Percentiles rank a stretch among this genome's conserved stretches.
Conservation (phyloP, 30 jellyfish, hydroid and myxozoan genomes). For the Turritopsis dohrnii region DNA sequence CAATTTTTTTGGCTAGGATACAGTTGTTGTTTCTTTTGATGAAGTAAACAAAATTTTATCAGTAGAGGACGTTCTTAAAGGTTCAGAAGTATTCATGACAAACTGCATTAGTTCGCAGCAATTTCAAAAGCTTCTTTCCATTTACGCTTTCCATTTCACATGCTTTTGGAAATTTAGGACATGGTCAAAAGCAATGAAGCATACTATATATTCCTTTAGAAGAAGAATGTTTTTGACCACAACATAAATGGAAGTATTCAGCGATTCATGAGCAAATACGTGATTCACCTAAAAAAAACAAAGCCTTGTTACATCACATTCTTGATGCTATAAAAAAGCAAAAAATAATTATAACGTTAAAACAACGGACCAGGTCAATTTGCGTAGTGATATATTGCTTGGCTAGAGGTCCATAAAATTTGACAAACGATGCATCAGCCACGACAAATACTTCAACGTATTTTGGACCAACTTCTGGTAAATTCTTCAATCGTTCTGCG, state of each 20-base stretch:
- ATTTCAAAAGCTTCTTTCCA: no score
- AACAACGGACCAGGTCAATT: not conserved
- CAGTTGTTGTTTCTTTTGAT: no score
- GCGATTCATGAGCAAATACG: not conserved
- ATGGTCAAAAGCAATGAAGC: no score
- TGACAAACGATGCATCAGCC: slow-evolving; percentile 15
- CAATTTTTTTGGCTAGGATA: no score
- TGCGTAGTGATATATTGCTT: not conserved
- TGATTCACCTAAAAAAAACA: not conserved
- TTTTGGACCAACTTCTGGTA: not conserved
- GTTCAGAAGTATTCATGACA: no score
- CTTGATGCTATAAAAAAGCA: not conserved
- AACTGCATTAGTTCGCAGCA: no score
- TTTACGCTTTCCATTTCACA: no score
- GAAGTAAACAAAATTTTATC: no score
- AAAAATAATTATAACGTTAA: not conserved
- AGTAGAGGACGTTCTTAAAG: no score
- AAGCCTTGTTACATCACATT: no score
- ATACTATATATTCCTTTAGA: no score
- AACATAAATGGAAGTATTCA: not conserved
- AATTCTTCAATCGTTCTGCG: not conserved
- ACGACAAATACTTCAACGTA: slow-evolving; percentile 12
- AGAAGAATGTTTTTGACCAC: not conserved
- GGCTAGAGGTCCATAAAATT: not conserved
- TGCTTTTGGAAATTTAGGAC: no score